phyloP scores from a whole-genome alignment of 23 tunicate genomes.

The Styela clava region DNA sequence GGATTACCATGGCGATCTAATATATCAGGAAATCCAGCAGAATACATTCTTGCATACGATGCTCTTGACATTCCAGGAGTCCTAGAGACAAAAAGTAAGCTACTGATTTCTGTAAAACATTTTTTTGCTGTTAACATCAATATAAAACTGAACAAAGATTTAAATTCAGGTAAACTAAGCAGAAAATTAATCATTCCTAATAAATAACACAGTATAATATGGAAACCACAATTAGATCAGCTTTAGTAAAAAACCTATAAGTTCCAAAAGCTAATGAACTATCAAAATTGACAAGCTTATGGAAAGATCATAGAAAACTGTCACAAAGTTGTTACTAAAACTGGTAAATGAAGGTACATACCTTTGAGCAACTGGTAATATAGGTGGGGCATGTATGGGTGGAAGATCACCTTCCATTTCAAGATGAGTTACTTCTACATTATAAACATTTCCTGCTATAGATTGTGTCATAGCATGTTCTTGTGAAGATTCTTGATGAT shows the following conservation, averaged over 20 bases:
- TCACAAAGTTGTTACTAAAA: too few species aligned
- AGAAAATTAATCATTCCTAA: too few species aligned
- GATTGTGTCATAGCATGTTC: not conserved
- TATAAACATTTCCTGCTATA: conserved; percentile 9
- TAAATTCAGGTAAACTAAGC: too few species aligned
- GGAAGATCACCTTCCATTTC: conserved; percentile 45
- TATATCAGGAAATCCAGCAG: conserved; percentile 64
- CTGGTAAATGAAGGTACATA: too few species aligned
- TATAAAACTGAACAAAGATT: too few species aligned
- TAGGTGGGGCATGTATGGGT: conserved; percentile 73
- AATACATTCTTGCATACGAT: conserved; percentile 56
- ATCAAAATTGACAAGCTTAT: too few species aligned
- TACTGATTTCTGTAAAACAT: not conserved
- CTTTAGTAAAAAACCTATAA: too few species aligned
- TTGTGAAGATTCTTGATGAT: not conserved
- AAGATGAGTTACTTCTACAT: conserved; percentile 59
- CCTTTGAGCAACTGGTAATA: conserved; percentile 58
- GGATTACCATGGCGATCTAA: conserved; percentile 42
- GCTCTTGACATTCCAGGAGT: conserved; percentile 61
- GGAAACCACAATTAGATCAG: too few species aligned
- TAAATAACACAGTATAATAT: too few species aligned
- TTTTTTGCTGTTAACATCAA: too few species aligned
- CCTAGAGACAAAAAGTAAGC: conserved; percentile 16
- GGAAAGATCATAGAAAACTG: too few species aligned
- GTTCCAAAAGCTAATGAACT: too few species aligned